These are phyloP conservation scores for Pheosia tremula DNA, from an alignment of 2,888 invertebrate species.

Conservation along the genomic window DNA sequence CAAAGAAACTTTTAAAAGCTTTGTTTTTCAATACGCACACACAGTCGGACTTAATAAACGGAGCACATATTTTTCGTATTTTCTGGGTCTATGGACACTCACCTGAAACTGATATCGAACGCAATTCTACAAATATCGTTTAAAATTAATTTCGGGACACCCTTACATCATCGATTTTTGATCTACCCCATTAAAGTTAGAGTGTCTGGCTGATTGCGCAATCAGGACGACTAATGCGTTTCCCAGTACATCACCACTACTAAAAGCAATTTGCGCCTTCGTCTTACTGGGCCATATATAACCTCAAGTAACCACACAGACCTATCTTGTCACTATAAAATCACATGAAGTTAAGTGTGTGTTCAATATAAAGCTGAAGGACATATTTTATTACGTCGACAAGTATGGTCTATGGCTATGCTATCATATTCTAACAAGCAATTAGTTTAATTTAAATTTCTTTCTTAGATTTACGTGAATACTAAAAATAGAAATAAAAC, in stretches of 20 bases:
- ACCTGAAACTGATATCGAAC: too few relatives aligned
- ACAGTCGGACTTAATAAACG: neutral
- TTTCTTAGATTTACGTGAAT: too few relatives aligned
- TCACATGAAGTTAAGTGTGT: neutral
- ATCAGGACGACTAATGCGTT: constrained; percentile 64
- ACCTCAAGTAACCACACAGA: constrained; percentile 30
- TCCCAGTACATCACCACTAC: constrained; percentile 60
- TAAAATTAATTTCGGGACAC: constrained; percentile 21
- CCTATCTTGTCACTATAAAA: constrained; percentile 13
- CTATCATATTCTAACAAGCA: too few relatives aligned
- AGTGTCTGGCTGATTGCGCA: constrained; percentile 67
- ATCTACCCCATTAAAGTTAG: constrained; percentile 65
- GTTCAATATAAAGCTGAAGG: neutral
- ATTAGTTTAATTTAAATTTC: too few relatives aligned
- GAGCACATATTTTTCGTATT: too few relatives aligned
- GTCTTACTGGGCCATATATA: constrained; percentile 47
- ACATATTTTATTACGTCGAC: too few relatives aligned
- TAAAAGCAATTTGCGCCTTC: constrained; percentile 66
- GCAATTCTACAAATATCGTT: constrained; percentile 14
- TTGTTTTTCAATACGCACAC: neutral
- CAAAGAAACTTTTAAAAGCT: neutral
- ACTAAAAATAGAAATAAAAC: too few relatives aligned
- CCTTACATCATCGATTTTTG: constrained; percentile 61
- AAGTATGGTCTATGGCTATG: too few relatives aligned
- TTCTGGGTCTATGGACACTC: too few relatives aligned